Evolutionary conservation across 2,113 vertebrate species (phyloP), one percentile per base, ranked within the genome.

Genomic region (Charina bottae): DNA sequence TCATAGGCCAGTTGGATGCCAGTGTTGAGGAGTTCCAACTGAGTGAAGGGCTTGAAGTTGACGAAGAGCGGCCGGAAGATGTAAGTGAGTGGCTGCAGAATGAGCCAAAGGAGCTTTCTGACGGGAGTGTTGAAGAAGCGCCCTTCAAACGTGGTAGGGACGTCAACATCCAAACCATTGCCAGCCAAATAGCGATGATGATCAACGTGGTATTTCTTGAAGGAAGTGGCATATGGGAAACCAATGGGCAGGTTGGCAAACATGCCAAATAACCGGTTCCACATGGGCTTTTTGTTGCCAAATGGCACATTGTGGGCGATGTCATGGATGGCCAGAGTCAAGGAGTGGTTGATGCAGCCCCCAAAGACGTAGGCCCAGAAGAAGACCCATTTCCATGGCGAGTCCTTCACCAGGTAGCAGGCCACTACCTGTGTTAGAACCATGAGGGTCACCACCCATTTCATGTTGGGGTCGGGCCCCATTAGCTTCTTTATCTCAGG

Each of bases 131-230:
- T 24, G 92, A 94, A 95, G 54, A 93, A 86, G 5, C 89, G 58
- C 0, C 84, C 93, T 72, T 95, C 94, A 2, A 94, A 85, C 4
- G 54, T 78, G 0, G 92, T 94, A 83, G 94, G 92, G 26, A 93
- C 46, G 23, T 92, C 94, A 2, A 92, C 91, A 0, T 94, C 94
- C n/a, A 94, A 49, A 4, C 90, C 86, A 0, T 93, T 92, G 1
- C 87, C 92, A 0, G 84, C 93, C 91, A 95, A 83, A 85, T 92
- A 95, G 86, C 94, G 93, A 92, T 94, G 94, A 89, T 94, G 94
- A 89, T 94, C 92, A 0, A 95, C 46, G 12, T 95, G 94, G 92
- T 94, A 95, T 84, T 95, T 95, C 90, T 95, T 95, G 93, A 95
- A 95, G 54, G 92, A 88, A 62, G 89, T 85, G 28, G 94, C 91